Conservation (phyloP, 64 coral and sea anemone genomes). For the Porites lutea region DNA sequence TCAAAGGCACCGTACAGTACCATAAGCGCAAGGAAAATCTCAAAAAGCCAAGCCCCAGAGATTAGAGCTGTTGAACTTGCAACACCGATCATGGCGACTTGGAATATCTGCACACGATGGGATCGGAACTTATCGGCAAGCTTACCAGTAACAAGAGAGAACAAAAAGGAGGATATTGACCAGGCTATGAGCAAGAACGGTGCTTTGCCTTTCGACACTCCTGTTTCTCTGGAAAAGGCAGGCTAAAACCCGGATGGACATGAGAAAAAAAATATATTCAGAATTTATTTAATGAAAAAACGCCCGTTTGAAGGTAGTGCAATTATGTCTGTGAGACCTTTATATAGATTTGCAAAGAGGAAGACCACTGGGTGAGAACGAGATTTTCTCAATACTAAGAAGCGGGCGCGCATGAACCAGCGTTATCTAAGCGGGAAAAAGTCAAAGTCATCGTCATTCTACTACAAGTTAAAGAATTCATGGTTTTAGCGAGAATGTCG, state of each 20-base stretch:
- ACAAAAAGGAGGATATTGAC: neutral
- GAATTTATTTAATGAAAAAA: no score
- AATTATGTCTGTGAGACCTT: no score
- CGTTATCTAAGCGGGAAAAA: no score
- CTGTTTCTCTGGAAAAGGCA: neutral
- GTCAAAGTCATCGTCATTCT: no score
- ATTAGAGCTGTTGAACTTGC: neutral
- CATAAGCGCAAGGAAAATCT: neutral
- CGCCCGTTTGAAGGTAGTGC: no score
- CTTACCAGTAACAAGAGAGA: neutral
- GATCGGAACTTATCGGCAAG: neutral
- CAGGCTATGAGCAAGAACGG: neutral
- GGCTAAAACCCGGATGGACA: neutral
- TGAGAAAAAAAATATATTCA: no score
- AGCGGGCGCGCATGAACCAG: no score
- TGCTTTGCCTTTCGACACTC: neutral
- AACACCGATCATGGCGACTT: neutral
- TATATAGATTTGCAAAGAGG: no score
- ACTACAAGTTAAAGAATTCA: no score
- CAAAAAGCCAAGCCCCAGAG: neutral
- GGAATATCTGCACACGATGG: neutral
- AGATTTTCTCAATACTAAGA: no score
- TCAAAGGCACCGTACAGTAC: constrained; percentile 4
- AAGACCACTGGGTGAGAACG: no score
- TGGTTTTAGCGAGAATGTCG: no score